Evolutionary conservation across 2,888 invertebrate genomes (phyloP).

Genomic region (Carabus problematicus): DNA sequence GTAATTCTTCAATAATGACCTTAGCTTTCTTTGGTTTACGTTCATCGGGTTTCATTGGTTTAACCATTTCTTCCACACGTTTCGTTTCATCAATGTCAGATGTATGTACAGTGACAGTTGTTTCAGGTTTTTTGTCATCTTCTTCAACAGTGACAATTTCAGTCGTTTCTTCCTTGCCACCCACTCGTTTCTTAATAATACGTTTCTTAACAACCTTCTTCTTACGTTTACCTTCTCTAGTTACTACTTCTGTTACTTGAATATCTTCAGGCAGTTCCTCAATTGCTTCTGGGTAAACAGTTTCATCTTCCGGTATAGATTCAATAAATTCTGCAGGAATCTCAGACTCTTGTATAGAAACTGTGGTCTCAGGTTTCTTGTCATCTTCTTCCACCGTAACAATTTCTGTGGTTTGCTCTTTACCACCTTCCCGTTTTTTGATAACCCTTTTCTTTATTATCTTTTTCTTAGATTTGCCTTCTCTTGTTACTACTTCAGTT

Average conservation of each 20-base stretch:
- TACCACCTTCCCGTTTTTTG: constrained; percentile 54
- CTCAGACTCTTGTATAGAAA: constrained; percentile 50
- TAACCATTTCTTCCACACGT: constrained; percentile 45
- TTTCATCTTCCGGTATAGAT: constrained; percentile 41
- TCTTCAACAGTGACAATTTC: constrained; percentile 60
- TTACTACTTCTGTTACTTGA: constrained; percentile 52
- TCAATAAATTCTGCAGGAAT: constrained; percentile 45
- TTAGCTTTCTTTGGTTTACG: constrained; percentile 46
- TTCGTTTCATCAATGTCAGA: constrained; percentile 46
- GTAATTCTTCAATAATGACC: constrained; percentile 48
- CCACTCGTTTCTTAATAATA: constrained; percentile 52
- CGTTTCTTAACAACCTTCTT: constrained; percentile 49
- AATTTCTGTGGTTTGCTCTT: constrained; percentile 53
- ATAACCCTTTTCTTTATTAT: constrained; percentile 54
- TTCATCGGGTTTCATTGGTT: constrained; percentile 43
- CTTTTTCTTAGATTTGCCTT: constrained; percentile 50
- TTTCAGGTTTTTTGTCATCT: constrained; percentile 58
- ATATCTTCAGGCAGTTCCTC: constrained; percentile 56
- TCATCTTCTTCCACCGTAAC: constrained; percentile 50
- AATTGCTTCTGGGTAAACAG: constrained; percentile 44
- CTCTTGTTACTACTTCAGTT: constrained; percentile 46
- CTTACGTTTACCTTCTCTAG: constrained; percentile 46
- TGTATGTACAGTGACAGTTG: constrained; percentile 50
- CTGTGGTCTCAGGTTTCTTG: constrained; percentile 51
- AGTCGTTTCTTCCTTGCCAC: constrained; percentile 55